Evolutionary conservation across 2,113 vertebrate genomes (phyloP).

Genomic region (Hemibagrus wyckioides): DNA sequence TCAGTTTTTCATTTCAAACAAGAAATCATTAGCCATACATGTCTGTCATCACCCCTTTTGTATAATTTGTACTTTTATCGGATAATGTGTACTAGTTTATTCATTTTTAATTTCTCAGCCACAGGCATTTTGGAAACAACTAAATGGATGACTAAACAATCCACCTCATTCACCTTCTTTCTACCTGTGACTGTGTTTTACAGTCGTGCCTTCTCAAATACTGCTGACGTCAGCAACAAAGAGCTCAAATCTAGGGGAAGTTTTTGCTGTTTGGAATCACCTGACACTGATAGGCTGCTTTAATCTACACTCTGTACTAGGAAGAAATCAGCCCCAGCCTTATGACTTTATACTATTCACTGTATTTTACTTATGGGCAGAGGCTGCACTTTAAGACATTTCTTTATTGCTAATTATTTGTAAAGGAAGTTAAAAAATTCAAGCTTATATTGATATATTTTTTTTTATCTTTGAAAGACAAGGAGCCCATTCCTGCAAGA

Average conservation of each 20-base stretch:
- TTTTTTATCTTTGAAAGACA: not conserved
- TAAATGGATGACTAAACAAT: not conserved
- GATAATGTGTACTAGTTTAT: not conserved
- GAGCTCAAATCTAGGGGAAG: not conserved
- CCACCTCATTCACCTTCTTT: not conserved
- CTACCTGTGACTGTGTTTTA: not conserved
- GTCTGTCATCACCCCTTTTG: not conserved
- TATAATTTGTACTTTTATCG: not conserved
- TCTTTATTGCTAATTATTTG: too few relatives aligned
- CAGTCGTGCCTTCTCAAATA: not conserved
- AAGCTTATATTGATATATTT: not conserved
- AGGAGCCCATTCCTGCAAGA: not conserved
- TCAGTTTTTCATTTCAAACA: not conserved
- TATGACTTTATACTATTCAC: not conserved
- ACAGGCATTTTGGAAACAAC: not conserved
- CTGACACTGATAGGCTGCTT: not conserved
- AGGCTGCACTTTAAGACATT: not conserved
- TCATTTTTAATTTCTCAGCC: not conserved
- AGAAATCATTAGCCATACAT: not conserved
- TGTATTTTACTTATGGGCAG: not conserved
- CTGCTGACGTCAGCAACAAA: not conserved
- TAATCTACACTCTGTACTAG: not conserved
- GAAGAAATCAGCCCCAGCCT: not conserved
- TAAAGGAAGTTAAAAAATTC: not conserved
- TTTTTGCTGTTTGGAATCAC: not conserved